These are phyloP conservation scores for Acanthaster planci DNA, from an alignment of 35 echinoderm and acorn worm species.

Conservation along the genomic window DNA sequence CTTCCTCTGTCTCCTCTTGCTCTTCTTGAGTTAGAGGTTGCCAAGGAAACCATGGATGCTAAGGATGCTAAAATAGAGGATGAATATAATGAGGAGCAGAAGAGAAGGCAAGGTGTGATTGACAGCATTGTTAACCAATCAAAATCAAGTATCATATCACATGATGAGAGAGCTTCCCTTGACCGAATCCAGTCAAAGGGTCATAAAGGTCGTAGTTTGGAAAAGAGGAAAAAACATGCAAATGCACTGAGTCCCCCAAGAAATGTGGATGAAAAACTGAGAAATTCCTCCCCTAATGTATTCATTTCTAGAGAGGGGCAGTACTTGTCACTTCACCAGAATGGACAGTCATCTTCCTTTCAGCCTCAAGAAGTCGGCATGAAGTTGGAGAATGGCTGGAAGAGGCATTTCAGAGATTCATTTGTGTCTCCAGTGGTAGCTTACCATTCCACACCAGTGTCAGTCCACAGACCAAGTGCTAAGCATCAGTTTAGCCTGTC, in stretches of 20 bases:
- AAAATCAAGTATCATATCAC: neutral
- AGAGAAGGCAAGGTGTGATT: constrained; percentile 1
- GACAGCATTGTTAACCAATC: neutral
- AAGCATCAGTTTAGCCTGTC: neutral
- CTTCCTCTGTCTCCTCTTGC: neutral
- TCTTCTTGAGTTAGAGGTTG: neutral
- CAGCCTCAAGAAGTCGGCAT: no score
- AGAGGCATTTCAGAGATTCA: neutral
- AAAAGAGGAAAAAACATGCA: no score
- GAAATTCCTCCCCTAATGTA: no score
- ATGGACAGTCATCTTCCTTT: neutral
- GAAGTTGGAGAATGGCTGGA: constrained; percentile 5
- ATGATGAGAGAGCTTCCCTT: neutral
- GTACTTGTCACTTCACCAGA: neutral
- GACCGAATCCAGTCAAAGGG: no score
- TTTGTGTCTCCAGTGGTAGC: no score
- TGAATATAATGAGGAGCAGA: neutral
- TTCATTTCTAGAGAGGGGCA: neutral
- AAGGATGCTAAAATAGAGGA: neutral
- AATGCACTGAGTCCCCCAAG: no score
- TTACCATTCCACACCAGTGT: no score
- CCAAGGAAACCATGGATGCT: constrained; percentile 8
- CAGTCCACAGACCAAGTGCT: neutral
- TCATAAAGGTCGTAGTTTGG: no score
- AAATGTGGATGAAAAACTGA: no score